Evolutionary conservation across 2,797 vertebrate species (phyloP), one percentile per base, ranked within the genome.

Genomic region (Characodon lateralis): DNA sequence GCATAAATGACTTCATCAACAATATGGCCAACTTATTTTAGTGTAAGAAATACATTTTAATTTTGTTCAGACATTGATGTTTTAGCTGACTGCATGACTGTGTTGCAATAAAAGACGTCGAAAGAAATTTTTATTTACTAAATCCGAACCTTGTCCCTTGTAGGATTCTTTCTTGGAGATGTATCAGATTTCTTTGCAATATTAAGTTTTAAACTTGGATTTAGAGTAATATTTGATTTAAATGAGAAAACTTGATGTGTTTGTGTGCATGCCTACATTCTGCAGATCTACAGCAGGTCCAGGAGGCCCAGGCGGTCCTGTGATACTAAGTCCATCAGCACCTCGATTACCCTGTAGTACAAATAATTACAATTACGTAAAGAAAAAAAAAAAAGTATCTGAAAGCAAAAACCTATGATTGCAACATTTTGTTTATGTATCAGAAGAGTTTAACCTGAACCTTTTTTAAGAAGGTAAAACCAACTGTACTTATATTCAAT

Each of bases 331-430:
- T 78, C 97, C 98, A 3, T 97, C 93, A 77, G 76, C 68, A 10
- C 98, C 98, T 78, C 82, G 89, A 73, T 97, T 96, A 26, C 98
- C 98, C 98, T 99, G 81, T 78, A 87, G 75, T 12, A 90, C 16
- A 74, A 77, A 74, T 13, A 12, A 12, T 2, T 10, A 75, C 1
- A 35, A 41, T 28, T 63, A 1, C 46, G n/a, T 55, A 72, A 1
- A 3, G 4, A 43, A 28, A 28, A 28, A 28, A 28, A 28, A 28
- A 28, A 35, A 35, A 35, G 10, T 5, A 35, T 46, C 43, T 59
- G 10, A 50, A 66, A 3, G 31, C 22, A 51, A 9, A 13, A 72
- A 5, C 50, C 3, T 12, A 31, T n/a, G 8, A 53, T 58, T 46
- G 13, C 26, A 53, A 55, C 0, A 51, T 24, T 56, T 24, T 41